phyloP scores from a whole-genome alignment of 1,140 invertebrate genomes.

The Scaptodrosophila lebanonensis region DNA sequence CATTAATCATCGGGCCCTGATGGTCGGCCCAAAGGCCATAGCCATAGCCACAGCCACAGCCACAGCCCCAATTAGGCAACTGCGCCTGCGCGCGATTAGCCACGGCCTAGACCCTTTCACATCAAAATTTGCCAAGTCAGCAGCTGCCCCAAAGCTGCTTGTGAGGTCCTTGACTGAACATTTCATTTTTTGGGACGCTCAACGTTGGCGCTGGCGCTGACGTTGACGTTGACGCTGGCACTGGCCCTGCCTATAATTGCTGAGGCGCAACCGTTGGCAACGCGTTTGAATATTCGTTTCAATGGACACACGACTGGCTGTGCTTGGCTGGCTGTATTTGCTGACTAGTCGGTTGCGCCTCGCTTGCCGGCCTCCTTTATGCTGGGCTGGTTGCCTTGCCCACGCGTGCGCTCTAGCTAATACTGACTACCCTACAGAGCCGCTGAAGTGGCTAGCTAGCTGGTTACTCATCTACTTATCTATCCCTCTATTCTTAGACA shows the following conservation, averaged over 20 bases:
- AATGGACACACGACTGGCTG: conserved; percentile 25
- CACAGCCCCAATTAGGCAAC: conserved; percentile 55
- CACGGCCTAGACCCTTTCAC: conserved; percentile 28
- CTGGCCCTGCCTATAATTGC: conserved; percentile 53
- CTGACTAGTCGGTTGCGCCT: conserved; percentile 54
- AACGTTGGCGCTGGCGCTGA: conserved; percentile 5
- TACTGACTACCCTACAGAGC: conserved; percentile 17
- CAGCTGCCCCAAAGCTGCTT: conserved; percentile 10
- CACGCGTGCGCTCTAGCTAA: conserved; percentile 63
- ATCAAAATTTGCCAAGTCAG: too few relatives aligned
- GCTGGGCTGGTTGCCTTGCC: conserved; percentile 58
- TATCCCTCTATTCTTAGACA: too few relatives aligned
- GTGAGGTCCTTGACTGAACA: conserved; percentile 42
- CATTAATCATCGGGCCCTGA: conserved; percentile 56
- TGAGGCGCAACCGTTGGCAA: conserved; percentile 50
- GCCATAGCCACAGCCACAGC: conserved; percentile 5
- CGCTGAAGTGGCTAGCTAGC: too few relatives aligned
- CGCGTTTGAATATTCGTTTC: conserved; percentile 43
- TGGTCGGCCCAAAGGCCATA: conserved; percentile 33
- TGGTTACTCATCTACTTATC: too few relatives aligned
- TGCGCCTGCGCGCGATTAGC: conserved; percentile 34
- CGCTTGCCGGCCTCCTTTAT: conserved; percentile 70
- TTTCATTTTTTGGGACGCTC: conserved; percentile 10
- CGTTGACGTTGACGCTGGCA: conserved; percentile 27
- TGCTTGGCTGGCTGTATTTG: conserved; percentile 32